Percentiles rank a stretch among this genome's conserved stretches.
phyloP scores from a whole-genome alignment of 2,888 invertebrate genomes.

The Diarsia mendica region DNA sequence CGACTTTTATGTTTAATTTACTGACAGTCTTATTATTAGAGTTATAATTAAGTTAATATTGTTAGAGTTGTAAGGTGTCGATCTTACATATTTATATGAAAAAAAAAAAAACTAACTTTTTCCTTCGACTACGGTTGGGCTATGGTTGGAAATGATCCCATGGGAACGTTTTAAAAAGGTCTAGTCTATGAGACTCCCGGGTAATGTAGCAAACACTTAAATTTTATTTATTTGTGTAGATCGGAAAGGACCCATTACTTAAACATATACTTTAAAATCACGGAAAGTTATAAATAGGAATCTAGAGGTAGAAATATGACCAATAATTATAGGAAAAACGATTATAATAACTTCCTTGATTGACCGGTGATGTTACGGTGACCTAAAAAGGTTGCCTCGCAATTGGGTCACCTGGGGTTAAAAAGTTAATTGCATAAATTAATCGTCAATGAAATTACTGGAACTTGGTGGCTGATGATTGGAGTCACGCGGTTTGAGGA shows the following conservation, averaged over 20 bases:
- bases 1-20: no score
- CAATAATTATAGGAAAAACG: not conserved
- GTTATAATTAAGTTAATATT: no score
- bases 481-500: not conserved
- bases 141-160: no score
- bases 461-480: not conserved
- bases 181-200: no score
- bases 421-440: not conserved
- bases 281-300: not conserved
- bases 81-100: no score
- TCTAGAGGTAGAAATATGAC: not conserved
- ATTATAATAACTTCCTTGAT: not conserved
- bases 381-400: not conserved
- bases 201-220: no score
- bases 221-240: no score
- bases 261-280: not conserved
- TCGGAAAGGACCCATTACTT: not conserved
- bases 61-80: no score
- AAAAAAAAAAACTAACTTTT: no score
- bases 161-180: no score
- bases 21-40: no score
- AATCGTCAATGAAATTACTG: not conserved
- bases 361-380: not conserved
- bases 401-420: slow-evolving; percentile 13
- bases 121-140: no score